Conservation (phyloP, 2,797 vertebrate genomes). For the Myiothlypis chrysogaster region DNA sequence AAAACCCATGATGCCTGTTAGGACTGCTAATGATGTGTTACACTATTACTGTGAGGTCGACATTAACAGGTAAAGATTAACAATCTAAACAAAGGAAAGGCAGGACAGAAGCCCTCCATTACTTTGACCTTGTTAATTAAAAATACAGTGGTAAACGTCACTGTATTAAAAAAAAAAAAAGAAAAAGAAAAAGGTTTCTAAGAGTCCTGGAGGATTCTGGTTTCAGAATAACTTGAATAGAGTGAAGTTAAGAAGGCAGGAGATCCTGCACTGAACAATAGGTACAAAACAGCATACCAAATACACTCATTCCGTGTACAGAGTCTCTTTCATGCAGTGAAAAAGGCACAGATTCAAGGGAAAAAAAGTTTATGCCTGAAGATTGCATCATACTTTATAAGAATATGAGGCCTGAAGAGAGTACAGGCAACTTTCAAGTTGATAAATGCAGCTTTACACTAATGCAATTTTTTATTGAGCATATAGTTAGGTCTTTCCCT, state of each 20-base stretch:
- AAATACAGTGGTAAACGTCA: neutral
- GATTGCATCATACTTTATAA: neutral
- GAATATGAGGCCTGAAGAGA: neutral
- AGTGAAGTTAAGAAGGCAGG: neutral
- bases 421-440: neutral
- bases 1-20: neutral
- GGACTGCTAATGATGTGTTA: neutral
- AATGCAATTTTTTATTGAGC: neutral
- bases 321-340: neutral
- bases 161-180: neutral
- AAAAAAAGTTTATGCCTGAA: neutral
- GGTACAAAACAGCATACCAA: accelerated
- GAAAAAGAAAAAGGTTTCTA: neutral
- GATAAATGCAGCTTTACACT: neutral
- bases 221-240: neutral
- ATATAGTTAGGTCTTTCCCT: neutral
- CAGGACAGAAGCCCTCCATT: neutral
- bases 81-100: neutral
- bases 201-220: neutral
- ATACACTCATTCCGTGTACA: neutral
- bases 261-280: neutral
- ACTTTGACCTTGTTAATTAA: neutral
- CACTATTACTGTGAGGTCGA: neutral
- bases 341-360: neutral
- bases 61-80: neutral